A percentile compares a stretch with the other conserved stretches of the same genome.
Evolutionary conservation across 1,140 invertebrate genomes (phyloP).

Genomic region (Contarinia nasturtii): DNA sequence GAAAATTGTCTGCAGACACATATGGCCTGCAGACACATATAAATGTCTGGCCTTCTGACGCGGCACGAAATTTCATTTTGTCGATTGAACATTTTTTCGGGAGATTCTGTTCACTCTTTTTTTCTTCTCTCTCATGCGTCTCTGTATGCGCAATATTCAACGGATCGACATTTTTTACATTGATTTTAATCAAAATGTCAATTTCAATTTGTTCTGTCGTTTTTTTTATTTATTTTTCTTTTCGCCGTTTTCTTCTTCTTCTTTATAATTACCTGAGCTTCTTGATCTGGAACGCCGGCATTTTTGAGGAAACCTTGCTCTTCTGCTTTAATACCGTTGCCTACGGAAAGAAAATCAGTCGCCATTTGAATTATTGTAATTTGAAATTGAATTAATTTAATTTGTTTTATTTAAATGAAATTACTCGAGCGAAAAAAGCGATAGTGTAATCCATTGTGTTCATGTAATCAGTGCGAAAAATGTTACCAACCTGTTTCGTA

Average conservation of each 20-base stretch:
- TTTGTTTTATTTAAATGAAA: not conserved
- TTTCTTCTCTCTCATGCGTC: no score
- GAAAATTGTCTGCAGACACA: no score
- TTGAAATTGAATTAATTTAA: not conserved
- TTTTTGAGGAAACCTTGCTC: constrained; percentile 50
- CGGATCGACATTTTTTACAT: not conserved
- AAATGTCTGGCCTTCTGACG: no score
- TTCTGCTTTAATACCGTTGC: constrained; percentile 43
- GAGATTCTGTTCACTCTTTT: no score
- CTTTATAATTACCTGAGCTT: constrained; percentile 28
- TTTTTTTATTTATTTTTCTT: not conserved
- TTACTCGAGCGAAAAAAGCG: no score
- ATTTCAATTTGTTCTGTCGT: not conserved
- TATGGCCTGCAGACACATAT: no score
- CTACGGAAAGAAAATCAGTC: constrained; percentile 8
- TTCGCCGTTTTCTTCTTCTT: no score
- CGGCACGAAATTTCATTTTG: not conserved
- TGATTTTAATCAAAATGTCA: not conserved
- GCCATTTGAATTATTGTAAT: no score
- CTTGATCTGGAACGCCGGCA: constrained; percentile 35
- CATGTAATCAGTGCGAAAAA: no score
- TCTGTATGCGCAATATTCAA: not conserved
- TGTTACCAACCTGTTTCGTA: constrained; percentile 26
- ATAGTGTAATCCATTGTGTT: no score
- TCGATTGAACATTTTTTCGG: not conserved